Conservation (phyloP, 2,888 invertebrate genomes). For the Dicranocentrus wangi region DNA sequence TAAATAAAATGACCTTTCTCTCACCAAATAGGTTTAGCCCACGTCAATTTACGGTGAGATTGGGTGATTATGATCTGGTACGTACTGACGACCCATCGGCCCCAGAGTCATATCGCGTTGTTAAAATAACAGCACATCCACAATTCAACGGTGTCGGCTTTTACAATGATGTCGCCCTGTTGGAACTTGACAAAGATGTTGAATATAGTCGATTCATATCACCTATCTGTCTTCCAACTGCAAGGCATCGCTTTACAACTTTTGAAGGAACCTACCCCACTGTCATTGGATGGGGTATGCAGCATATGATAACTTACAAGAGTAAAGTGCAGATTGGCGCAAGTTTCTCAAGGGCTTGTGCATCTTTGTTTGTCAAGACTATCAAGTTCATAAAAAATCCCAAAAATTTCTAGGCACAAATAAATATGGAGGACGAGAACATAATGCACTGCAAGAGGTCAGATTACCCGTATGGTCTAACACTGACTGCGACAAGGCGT, state of each 20-base stretch:
- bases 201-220: conserved; percentile 89
- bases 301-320: background rate
- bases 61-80: conserved; percentile 90
- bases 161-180: conserved; percentile 94
- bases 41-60: conserved; percentile 89
- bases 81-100: conserved; percentile 89
- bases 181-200: conserved; percentile 83
- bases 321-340: conserved; percentile 75
- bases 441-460: conserved; percentile 88
- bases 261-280: conserved; percentile 86
- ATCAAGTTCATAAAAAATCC: too few relatives aligned
- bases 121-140: conserved; percentile 87
- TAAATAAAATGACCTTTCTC: conserved; percentile 48
- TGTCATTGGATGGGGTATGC: conserved; percentile 88
- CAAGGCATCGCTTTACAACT: conserved; percentile 78
- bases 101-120: conserved; percentile 85
- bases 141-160: conserved; percentile 92
- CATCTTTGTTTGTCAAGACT: too few relatives aligned
- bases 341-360: conserved; percentile 83
- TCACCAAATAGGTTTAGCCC: conserved; percentile 83
- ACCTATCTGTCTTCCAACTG: conserved; percentile 87
- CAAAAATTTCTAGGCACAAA: conserved; percentile 63
- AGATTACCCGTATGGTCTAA: conserved; percentile 91
- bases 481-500: conserved; percentile 90
- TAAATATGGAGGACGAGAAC: conserved; percentile 85